Base-by-base conservation (phyloP, 2,113 vertebrate species). In the Dolichallabes microphthalmus region DNA sequence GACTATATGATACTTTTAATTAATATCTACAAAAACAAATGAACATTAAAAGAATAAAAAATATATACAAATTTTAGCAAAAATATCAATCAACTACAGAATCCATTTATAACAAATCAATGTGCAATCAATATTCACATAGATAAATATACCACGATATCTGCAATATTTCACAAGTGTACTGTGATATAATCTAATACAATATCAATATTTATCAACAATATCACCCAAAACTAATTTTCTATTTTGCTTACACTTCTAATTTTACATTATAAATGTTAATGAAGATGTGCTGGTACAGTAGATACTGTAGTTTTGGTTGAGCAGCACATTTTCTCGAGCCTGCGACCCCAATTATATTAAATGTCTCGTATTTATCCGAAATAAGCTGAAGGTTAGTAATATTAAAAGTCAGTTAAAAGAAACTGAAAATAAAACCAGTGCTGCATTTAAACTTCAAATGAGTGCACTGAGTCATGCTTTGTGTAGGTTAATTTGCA, bases 291-390 rank as follows among this genome's bases (percentile, higher is more conserved):
- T 66, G 27, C n/a, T 15, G 27, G 27, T 30, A 2, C 32, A 45
- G 45, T 45, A 45, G 6, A 45, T 45, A 8, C 45, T 45, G 17
- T 22, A 4, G 32, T 71, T 71, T 20, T n/a, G 73, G 63, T 68
- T 68, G 25, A 82, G 80, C 60, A 45, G 25, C 14, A 75, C 73
- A 53, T 75, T 76, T 55, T 13, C 25, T 55, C 39, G n/a, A 75
- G 25, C 12, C 2, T 15, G 45, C 25, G n/a, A 52, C 11, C n/a
- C 13, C 45, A n/a, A 52, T 14, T n/a, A 52, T 25, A 53, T n/a
- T 52, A 7, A 74, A n/a, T 13, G 3, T n/a, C 69, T 20, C 3
- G 71, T n/a, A 74, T 74, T 22, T 74, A 22, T 50, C 35, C 45
- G n/a, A 68, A 2, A 14, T 69, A 20, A 57, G 53, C 22, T 74